Evolutionary conservation across 2,888 invertebrate genomes (phyloP).

Genomic region (Plagodis pulveraria): DNA sequence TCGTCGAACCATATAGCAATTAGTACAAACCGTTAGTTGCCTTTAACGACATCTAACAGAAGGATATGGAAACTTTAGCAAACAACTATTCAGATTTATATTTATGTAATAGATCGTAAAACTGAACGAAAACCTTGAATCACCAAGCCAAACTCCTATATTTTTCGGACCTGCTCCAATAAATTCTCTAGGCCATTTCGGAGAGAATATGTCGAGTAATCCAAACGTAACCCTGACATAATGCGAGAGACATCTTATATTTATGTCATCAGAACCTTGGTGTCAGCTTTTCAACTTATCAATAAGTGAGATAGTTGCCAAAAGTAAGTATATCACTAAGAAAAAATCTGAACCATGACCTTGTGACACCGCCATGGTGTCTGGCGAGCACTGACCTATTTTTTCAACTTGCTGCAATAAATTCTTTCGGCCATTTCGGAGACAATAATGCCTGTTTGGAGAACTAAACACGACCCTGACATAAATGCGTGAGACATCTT

Average conservation of each 20-base stretch:
- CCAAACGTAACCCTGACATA: slow-evolving; percentile 21
- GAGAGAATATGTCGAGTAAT: slow-evolving; percentile 25
- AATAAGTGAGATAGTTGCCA: too few species aligned
- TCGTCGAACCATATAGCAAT: too few species aligned
- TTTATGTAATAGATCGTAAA: too few species aligned
- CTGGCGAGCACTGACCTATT: not conserved
- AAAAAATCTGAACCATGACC: too few species aligned
- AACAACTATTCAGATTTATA: too few species aligned
- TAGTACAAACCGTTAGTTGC: too few species aligned
- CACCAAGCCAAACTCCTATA: not conserved
- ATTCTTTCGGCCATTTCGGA: slow-evolving; percentile 13
- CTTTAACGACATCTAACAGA: too few species aligned
- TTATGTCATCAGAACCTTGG: slow-evolving; percentile 13
- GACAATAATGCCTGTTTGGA: slow-evolving; percentile 21
- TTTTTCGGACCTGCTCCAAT: not conserved
- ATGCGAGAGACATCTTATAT: slow-evolving; percentile 23
- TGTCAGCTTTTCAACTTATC: not conserved
- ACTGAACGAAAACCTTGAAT: not conserved
- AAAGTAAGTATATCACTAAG: too few species aligned
- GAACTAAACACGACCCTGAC: slow-evolving; percentile 20
- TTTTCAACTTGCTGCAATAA: slow-evolving; percentile 5
- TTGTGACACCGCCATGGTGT: too few species aligned
- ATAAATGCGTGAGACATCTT: slow-evolving; percentile 20
- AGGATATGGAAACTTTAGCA: too few species aligned
- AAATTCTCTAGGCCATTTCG: slow-evolving; percentile 10